phyloP scores from a whole-genome alignment of 2,113 vertebrate species.

The Bufo gargarizans region DNA sequence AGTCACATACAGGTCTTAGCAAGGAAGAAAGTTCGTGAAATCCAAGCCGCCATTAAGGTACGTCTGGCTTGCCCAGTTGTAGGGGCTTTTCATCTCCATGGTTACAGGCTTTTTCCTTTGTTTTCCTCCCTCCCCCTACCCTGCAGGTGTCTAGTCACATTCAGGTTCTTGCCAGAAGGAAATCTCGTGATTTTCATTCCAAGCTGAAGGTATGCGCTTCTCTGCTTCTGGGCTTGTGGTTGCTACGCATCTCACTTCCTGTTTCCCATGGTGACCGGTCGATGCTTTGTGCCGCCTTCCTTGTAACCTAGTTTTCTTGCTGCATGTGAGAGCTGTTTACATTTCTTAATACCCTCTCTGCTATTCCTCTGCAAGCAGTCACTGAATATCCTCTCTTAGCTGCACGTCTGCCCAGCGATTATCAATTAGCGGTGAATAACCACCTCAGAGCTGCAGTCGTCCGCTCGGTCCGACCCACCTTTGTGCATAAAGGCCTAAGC shows the following conservation, averaged over 20 bases:
- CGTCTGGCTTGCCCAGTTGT: constrained; percentile 98
- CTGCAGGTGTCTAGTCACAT: constrained; percentile 99
- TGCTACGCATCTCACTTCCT: constrained; percentile 91
- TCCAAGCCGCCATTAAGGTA: constrained; percentile 99
- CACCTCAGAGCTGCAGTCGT: not conserved
- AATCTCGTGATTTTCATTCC: constrained; percentile 99
- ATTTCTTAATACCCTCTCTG: constrained; percentile 80
- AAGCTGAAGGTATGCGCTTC: constrained; percentile 99
- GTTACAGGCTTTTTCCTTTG: constrained; percentile 96
- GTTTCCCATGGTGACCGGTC: constrained; percentile 86
- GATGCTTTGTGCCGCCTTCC: constrained; percentile 84
- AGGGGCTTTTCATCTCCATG: constrained; percentile 99
- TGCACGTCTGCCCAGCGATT: constrained; percentile 3
- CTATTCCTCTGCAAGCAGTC: constrained; percentile 73
- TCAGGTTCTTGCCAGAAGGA: constrained; percentile 99
- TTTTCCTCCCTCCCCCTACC: constrained; percentile 93
- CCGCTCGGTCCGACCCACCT: not conserved
- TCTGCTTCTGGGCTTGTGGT: constrained; percentile 99
- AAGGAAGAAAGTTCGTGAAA: constrained; percentile 99
- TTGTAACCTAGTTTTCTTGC: constrained; percentile 79
- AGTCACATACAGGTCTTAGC: constrained; percentile 99
- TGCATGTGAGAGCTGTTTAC: constrained; percentile 81
- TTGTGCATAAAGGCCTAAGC: not conserved
- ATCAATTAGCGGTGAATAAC: not conserved
- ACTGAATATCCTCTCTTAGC: not conserved